Evolutionary conservation across 2,797 vertebrate species (phyloP), one percentile per base, ranked within the genome.

Genomic region (Anguilla marmorata): DNA sequence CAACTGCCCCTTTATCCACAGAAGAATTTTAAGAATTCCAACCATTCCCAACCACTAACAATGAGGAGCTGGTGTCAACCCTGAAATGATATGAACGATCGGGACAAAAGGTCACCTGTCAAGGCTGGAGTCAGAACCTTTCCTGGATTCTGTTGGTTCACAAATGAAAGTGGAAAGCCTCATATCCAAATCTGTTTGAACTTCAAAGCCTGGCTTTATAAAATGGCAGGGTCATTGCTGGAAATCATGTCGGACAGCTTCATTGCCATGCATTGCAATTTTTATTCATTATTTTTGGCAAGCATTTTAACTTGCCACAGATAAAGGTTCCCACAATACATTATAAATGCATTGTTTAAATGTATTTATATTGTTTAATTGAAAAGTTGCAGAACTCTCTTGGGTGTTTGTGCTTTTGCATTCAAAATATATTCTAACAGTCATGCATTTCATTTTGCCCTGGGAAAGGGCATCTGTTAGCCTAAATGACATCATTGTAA

Each of bases 181-280:
- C 9, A 82, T 82, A 82, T 48, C 41, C 21, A 9, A 82, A 16
- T 82, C 79, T 30, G 79, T 82, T 82, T 82, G 41, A 82, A 82
- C 79, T 82, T 48, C 79, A 82, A 82, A 82, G 79, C 21, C 16
- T 7, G 45, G 41, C 79, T 82, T 21, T 0, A 12, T 8, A 24
- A 48, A 82, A 50, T 82, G 79, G 79, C 19, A 19, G 41, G 79
- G 41, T 2, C 41, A 50, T 82, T 45, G 14, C 37, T 21, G 21
- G 4, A 9, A 24, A 69, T 27, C 24, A 9, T 30, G 33, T 76
- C 74, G 41, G 41, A 76, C 30, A 11, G 33, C 5, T 76, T 76
- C 74, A 41, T 16, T 12, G 21, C 19, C 2, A 80, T 80, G 19
- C 1, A 45, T 48, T 80, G 3, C 0, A 80, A 4, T 45, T 45